Evolutionary conservation across 1,140 invertebrate genomes (phyloP).

Genomic region (Diplogasteroides magnus): DNA sequence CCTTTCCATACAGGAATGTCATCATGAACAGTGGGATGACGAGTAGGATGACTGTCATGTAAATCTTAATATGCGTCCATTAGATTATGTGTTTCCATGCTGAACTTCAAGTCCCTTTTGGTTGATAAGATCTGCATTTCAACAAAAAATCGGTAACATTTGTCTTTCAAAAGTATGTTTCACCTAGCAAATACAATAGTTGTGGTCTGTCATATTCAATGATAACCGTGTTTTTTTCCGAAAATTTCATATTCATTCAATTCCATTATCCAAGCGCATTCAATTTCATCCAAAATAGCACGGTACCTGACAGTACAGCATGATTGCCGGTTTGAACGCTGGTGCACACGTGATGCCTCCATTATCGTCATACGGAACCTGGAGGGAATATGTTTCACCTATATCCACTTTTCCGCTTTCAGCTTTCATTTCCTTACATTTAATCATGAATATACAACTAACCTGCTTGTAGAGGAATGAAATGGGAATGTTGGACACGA

Average conservation of each 20-base stretch:
- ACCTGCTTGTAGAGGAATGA: slow-evolving; percentile 34
- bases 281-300: no score
- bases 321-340: slow-evolving; percentile 14
- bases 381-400: no score
- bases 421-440: not conserved
- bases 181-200: no score
- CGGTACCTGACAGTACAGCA: slow-evolving; percentile 32
- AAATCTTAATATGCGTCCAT: slow-evolving; percentile 26
- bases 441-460: not conserved
- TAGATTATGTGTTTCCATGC: not conserved
- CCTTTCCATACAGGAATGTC: slow-evolving; percentile 31
- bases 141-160: no score
- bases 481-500: slow-evolving; percentile 29
- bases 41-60: slow-evolving; percentile 37
- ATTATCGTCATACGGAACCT: slow-evolving; percentile 13
- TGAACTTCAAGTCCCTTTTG: not conserved
- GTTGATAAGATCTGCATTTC: not conserved
- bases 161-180: no score
- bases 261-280: no score
- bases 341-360: slow-evolving; percentile 29
- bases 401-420: no score
- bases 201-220: no score
- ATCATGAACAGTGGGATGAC: slow-evolving; percentile 34
- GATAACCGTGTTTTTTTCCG: no score
- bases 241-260: no score